Percentiles rank a stretch among this genome's conserved stretches.
Evolutionary conservation across 2,113 vertebrate genomes (phyloP).

Genomic region (Cyprinodon tularosa): DNA sequence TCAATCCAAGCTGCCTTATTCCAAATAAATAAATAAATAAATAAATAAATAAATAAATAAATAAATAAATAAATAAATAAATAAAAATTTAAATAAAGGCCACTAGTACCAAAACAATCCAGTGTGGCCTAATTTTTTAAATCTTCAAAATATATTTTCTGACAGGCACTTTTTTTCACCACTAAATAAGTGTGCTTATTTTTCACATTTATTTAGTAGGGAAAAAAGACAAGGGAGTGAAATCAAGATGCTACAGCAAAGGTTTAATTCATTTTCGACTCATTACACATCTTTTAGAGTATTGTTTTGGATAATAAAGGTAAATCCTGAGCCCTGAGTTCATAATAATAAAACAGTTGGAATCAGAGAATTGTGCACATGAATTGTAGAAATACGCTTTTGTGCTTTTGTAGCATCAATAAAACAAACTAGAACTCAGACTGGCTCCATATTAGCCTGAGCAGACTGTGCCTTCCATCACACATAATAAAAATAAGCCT

Average conservation of each 20-base stretch:
- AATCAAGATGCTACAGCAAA: neutral
- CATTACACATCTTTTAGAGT: neutral
- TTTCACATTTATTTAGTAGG: neutral
- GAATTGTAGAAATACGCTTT: conserved; percentile 7
- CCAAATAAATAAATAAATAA: too few relatives aligned
- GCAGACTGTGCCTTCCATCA: conserved; percentile 3
- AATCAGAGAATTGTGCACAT: conserved; percentile 14
- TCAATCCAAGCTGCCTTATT: too few relatives aligned
- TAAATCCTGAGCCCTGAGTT: neutral
- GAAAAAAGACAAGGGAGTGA: neutral
- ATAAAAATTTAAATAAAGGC: too few relatives aligned
- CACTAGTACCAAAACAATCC: too few relatives aligned
- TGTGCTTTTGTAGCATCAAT: conserved; percentile 40
- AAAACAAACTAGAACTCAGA: neutral
- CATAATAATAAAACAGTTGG: neutral
- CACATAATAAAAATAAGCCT: neutral
- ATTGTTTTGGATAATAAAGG: neutral
- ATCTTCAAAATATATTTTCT: neutral
- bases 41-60: too few relatives aligned
- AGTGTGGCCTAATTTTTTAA: too few relatives aligned
- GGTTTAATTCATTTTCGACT: neutral
- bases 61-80: too few relatives aligned
- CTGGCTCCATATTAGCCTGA: neutral
- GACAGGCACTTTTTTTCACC: neutral
- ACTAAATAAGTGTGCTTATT: neutral